phyloP scores from a whole-genome alignment of 2,888 invertebrate species.

The Nomada fucata region DNA sequence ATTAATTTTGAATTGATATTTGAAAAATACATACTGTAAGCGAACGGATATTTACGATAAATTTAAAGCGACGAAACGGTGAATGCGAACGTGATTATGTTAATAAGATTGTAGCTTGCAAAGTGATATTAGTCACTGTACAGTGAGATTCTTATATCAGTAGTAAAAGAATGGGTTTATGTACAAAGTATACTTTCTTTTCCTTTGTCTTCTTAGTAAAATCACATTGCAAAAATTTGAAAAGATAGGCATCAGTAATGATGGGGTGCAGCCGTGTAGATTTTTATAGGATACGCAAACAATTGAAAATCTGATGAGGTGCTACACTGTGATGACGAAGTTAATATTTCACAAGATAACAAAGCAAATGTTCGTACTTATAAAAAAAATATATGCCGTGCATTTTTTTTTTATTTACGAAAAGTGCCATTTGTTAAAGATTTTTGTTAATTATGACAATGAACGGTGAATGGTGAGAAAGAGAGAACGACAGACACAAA shows the following conservation, averaged over 20 bases:
- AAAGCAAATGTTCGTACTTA: neutral
- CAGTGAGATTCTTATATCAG: constrained; percentile 27
- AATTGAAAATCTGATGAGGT: neutral
- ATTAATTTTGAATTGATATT: constrained; percentile 13
- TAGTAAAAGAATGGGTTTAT: constrained; percentile 4
- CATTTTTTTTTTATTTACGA: neutral
- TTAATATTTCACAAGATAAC: neutral
- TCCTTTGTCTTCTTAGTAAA: constrained; percentile 6
- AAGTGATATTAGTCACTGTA: constrained; percentile 7
- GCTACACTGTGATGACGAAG: neutral
- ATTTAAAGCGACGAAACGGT: neutral
- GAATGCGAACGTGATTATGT: neutral
- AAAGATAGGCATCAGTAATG: neutral
- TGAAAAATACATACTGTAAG: neutral
- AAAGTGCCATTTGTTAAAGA: neutral
- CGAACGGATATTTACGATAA: neutral
- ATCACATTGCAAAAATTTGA: neutral
- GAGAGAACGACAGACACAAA: constrained; percentile 53
- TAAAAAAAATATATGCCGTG: neutral
- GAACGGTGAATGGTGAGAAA: constrained; percentile 34
- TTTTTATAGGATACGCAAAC: neutral
- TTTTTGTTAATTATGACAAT: neutral
- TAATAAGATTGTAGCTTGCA: neutral
- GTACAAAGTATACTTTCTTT: neutral
- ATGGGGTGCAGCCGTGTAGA: neutral